Percentiles rank a stretch among this genome's conserved stretches.
Evolutionary conservation across 2,888 invertebrate genomes (phyloP).

Genomic region (Apodemia mormo): DNA sequence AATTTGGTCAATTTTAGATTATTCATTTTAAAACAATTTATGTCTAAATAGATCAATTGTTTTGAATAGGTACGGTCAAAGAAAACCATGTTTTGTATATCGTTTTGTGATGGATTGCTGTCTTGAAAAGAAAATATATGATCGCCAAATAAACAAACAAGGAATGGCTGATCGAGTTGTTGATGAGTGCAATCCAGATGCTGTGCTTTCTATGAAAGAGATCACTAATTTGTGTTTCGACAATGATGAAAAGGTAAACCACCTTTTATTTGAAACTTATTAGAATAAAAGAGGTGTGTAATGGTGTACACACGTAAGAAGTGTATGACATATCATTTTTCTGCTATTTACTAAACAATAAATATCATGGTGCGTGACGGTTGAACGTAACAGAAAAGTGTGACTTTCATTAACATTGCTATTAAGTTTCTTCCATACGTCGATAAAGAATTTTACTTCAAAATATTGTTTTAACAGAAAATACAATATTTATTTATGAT

Average conservation of each 20-base stretch:
- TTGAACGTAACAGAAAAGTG: too few species aligned
- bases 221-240: slow-evolving; percentile 95
- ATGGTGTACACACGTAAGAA: too few species aligned
- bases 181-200: slow-evolving; percentile 98
- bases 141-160: slow-evolving; percentile 98
- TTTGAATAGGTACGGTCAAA: slow-evolving; percentile 90
- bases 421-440: too few species aligned
- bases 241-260: slow-evolving; percentile 85
- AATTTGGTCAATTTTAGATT: too few species aligned
- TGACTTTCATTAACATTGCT: too few species aligned
- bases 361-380: too few species aligned
- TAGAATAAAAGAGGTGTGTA: not conserved
- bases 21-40: not conserved
- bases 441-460: too few species aligned
- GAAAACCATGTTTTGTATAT: slow-evolving; percentile 97
- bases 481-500: not conserved
- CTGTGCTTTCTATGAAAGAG: slow-evolving; percentile 93
- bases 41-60: not conserved
- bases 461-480: slow-evolving; percentile 3
- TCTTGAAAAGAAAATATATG: slow-evolving; percentile 98
- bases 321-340: too few species aligned
- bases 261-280: not conserved
- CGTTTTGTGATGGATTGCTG: slow-evolving; percentile 98
- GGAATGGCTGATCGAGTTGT: slow-evolving; percentile 99
- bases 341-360: too few species aligned